Base-by-base conservation (phyloP, 2,797 vertebrate genomes). In the Syngnathus rostellatus region DNA sequence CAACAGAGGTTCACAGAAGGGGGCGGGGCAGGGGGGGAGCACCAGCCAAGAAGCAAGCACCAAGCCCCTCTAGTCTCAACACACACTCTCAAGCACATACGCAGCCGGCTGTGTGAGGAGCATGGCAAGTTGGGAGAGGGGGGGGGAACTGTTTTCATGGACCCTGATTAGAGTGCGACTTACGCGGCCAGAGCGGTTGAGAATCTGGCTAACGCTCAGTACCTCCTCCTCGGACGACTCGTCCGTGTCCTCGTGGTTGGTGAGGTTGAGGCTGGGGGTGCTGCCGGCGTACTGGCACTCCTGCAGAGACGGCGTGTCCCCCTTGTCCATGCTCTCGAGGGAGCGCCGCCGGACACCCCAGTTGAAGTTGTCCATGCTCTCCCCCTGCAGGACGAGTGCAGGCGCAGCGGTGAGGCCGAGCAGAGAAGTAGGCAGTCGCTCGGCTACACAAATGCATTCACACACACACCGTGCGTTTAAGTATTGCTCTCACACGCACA, bases 351-450 rank as follows among this genome's bases (percentile, higher is more conserved):
- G 95, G 70, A 99, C 97, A 0, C 97, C 97, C 97, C 97, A 99
- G 88, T 99, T 99, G 84, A 99, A 99, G 85, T 98, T 99, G 87
- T 99, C 97, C 94, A 98, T 95, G 80, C 96, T 98, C 89, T 99
- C 97, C 69, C 97, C 97, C 97, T 99, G 85, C 80, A 68, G 83
- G 87, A 74, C 59, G 63, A 54, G 45, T 65, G 10, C 38, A 53
- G 62, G 43, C 66, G 78, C 53, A n/a, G 4, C 70, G 72, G 69
- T 79, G 69, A 83, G 71, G 69, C 21, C 14, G 21, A 14, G 25
- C 19, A 17, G 17, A 21, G 39, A 51, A 51, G 54, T 39, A 8
- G 16, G 46, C 51, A 64, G 6, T 5, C 17, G 8, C 11, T 5
- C 17, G 8, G n/a, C 43, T 5, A 14, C 6, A 62, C 43, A 54